A percentile compares a stretch with the other conserved stretches of the same genome.
Conservation (phyloP, 2,797 vertebrate genomes). For the Poeciliopsis paucimaculata region DNA sequence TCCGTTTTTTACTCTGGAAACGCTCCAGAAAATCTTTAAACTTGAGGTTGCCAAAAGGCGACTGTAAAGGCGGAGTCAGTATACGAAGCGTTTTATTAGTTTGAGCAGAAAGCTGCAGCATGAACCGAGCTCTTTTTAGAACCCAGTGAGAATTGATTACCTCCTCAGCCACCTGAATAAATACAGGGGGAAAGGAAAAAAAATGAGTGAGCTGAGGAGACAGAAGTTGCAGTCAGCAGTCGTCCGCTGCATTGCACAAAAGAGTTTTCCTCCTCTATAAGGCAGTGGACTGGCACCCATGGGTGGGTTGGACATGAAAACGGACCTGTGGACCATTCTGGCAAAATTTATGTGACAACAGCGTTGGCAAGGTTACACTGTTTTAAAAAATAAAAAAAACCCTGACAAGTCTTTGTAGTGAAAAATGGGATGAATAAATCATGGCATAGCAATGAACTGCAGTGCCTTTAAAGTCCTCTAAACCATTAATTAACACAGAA, state of each 20-base stretch:
- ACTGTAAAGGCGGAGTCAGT: conserved; percentile 35
- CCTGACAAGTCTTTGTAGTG: conserved; percentile 22
- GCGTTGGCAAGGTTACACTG: conserved; percentile 15
- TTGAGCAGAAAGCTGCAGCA: conserved; percentile 45
- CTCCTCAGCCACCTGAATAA: conserved; percentile 41
- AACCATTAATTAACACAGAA: conserved; percentile 3
- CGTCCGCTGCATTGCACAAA: conserved; percentile 10
- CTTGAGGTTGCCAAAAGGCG: conserved; percentile 31
- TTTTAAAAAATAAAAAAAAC: background rate
- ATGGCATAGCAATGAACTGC: background rate
- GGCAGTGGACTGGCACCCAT: conserved; percentile 26
- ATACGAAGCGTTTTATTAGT: conserved; percentile 62
- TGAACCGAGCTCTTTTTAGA: conserved; percentile 47
- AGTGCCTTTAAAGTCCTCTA: background rate
- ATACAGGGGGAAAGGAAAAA: conserved; percentile 21
- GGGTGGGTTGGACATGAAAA: conserved; percentile 20
- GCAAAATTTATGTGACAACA: conserved; percentile 34
- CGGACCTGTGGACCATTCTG: conserved; percentile 35
- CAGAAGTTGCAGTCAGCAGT: conserved; percentile 16
- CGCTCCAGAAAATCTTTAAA: conserved; percentile 15
- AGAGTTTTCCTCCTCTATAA: conserved; percentile 10
- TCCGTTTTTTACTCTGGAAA: background rate
- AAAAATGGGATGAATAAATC: conserved; percentile 14
- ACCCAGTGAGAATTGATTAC: conserved; percentile 62
- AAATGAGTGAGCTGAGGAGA: conserved; percentile 16